Conservation (phyloP, 2,113 vertebrate genomes). For the Tragelaphus strepsiceros region DNA sequence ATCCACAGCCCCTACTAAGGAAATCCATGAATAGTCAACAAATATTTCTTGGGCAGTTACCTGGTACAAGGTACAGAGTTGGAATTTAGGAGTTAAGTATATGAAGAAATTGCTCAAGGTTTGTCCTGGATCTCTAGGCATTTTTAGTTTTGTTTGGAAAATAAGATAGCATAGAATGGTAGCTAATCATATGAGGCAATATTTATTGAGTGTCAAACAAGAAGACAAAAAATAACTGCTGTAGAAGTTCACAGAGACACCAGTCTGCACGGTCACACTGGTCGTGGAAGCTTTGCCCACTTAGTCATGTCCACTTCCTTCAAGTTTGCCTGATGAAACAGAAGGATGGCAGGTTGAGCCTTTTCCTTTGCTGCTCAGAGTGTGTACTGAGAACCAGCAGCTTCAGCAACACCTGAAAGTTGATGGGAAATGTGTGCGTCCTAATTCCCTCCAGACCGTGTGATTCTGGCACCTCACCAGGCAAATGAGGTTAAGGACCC, state of each 20-base stretch:
- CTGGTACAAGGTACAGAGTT: background rate
- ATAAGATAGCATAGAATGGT: background rate
- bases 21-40: background rate
- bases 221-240: background rate
- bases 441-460: background rate
- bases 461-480: background rate
- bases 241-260: background rate
- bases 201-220: background rate
- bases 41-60: background rate
- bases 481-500: background rate
- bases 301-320: background rate
- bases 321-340: background rate
- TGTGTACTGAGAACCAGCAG: background rate
- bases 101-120: background rate
- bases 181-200: background rate
- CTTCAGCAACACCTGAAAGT: background rate
- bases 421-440: background rate
- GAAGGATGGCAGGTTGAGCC: accelerated
- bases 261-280: background rate
- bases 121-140: background rate
- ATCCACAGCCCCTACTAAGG: background rate
- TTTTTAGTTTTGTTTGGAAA: background rate
- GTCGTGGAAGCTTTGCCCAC: background rate
- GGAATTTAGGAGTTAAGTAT: background rate
- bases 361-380: background rate